These are phyloP conservation scores for Drosophila truncata DNA, from an alignment of 1,140 invertebrate genomes.

Conservation along the genomic window DNA sequence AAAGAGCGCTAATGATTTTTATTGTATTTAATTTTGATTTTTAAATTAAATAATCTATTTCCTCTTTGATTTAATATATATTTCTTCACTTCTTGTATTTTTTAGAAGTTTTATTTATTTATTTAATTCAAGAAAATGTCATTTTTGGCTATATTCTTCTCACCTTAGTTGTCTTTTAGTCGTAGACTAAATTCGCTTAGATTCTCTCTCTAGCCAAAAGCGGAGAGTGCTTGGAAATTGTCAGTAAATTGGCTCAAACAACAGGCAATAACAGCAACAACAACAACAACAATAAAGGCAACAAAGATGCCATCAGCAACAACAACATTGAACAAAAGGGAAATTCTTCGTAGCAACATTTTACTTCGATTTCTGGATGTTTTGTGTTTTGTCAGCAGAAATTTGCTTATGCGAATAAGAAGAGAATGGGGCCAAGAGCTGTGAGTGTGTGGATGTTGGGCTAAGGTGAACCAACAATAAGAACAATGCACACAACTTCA, in stretches of 20 bases:
- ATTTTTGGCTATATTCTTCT: not conserved
- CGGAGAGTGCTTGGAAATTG: slow-evolving; percentile 71
- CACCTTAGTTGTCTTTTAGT: not conserved
- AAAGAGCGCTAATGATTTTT: not conserved
- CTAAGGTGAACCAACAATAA: slow-evolving; percentile 54
- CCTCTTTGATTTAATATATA: no score
- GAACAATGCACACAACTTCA: slow-evolving; percentile 45
- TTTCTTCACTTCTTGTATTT: not conserved
- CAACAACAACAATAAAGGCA: slow-evolving; percentile 42
- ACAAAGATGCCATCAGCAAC: slow-evolving; percentile 53
- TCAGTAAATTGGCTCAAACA: slow-evolving; percentile 81
- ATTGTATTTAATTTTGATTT: not conserved
- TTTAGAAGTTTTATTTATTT: not conserved
- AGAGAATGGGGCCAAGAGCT: slow-evolving; percentile 18
- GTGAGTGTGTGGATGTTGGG: slow-evolving; percentile 38
- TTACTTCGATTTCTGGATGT: slow-evolving; percentile 78
- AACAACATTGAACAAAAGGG: slow-evolving; percentile 50
- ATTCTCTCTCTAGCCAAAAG: slow-evolving; percentile 49
- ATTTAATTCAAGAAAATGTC: not conserved
- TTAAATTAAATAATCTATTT: not conserved
- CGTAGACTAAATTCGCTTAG: slow-evolving; percentile 55
- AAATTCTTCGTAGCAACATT: slow-evolving; percentile 75
- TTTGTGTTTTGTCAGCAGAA: slow-evolving; percentile 81
- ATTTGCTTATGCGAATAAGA: slow-evolving; percentile 64
- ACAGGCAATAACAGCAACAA: slow-evolving; percentile 51